Conservation (phyloP, 2,797 vertebrate genomes). For the Semotilus atromaculatus region DNA sequence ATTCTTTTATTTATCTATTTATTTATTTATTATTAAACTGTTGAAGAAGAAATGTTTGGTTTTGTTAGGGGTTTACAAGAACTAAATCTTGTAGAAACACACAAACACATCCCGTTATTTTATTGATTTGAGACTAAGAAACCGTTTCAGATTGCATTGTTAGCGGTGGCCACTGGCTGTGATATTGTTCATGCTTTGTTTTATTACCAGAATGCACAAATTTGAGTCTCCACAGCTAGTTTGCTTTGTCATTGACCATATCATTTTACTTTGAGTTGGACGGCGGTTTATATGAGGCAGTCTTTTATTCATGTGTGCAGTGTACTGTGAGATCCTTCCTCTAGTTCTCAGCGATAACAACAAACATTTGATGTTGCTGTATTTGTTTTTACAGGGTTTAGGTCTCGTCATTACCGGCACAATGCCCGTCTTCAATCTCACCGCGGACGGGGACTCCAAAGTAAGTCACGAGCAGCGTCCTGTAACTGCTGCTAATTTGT, state of each 20-base stretch:
- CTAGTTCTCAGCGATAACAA: conserved; percentile 5
- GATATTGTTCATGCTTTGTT: conserved; percentile 21
- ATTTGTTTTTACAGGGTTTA: conserved; percentile 82
- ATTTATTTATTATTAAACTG: too few species aligned
- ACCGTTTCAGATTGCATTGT: not conserved
- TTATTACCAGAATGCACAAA: not conserved
- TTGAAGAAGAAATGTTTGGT: not conserved
- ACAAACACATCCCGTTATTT: not conserved
- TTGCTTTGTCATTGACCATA: conserved; percentile 21
- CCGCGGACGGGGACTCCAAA: conserved; percentile 82
- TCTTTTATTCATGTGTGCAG: conserved; percentile 20
- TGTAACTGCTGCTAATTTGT: conserved; percentile 2
- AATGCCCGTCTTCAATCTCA: conserved; percentile 96
- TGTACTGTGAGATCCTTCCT: conserved; percentile 1
- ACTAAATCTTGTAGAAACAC: not conserved
- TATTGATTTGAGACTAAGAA: not conserved
- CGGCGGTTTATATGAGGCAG: not conserved
- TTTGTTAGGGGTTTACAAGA: not conserved
- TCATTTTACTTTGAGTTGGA: conserved; percentile 2
- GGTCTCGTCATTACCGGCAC: conserved; percentile 96
- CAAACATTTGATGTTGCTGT: conserved; percentile 6
- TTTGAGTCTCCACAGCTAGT: conserved; percentile 10
- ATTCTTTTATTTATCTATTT: too few species aligned
- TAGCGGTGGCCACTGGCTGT: not conserved
- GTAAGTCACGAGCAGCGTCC: conserved; percentile 62